phyloP scores from a whole-genome alignment of 2,797 vertebrate species.

The Crocidura indochinensis region DNA sequence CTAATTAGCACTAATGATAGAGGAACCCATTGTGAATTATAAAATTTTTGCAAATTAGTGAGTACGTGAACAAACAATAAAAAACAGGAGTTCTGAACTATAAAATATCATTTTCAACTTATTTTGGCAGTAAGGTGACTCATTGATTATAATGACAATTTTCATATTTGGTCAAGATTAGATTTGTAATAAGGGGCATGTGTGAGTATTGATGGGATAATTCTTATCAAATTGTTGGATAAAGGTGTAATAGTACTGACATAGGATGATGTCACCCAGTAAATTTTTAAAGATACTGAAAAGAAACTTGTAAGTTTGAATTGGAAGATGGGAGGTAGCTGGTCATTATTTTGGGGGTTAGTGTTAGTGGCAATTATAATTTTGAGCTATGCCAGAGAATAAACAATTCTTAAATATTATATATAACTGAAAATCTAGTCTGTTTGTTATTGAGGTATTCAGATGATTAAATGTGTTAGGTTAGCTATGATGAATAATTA shows the following conservation, averaged over 20 bases:
- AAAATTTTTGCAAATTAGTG: conserved; percentile 85
- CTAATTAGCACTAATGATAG: conserved; percentile 85
- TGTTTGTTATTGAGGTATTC: neutral
- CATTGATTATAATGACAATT: conserved; percentile 81
- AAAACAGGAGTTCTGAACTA: conserved; percentile 76
- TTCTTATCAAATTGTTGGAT: conserved; percentile 39
- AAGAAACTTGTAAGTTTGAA: neutral
- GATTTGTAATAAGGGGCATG: conserved; percentile 70
- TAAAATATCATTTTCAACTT: conserved; percentile 80
- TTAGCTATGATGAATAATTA: neutral
- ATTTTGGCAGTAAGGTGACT: conserved; percentile 81
- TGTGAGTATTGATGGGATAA: conserved; percentile 69
- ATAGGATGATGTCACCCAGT: neutral
- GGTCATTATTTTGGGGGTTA: neutral
- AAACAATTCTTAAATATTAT: conserved; percentile 37
- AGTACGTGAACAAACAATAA: conserved; percentile 82
- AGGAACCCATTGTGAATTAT: conserved; percentile 83
- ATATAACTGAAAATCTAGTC: neutral
- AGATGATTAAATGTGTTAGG: neutral
- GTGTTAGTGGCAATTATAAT: too few species aligned
- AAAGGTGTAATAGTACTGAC: neutral
- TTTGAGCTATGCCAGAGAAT: neutral
- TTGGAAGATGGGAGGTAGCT: neutral
- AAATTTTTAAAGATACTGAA: neutral
- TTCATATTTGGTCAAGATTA: conserved; percentile 59